These are phyloP conservation scores for Conistra vaccinii DNA, from an alignment of 2,888 invertebrate species.

Conservation along the genomic window DNA sequence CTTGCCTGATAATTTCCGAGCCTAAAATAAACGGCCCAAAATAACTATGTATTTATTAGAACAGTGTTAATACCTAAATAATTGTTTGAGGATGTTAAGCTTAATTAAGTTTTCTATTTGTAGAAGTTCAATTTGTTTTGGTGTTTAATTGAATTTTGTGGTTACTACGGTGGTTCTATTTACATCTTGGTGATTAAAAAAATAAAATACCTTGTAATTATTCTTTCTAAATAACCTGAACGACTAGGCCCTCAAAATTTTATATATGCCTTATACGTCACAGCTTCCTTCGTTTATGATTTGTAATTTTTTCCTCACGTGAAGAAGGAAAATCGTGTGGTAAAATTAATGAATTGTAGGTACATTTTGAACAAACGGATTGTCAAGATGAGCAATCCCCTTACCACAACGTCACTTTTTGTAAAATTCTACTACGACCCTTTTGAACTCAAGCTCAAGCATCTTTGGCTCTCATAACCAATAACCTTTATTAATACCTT, in stretches of 20 bases:
- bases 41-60: slow-evolving; percentile 7
- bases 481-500: too few species aligned
- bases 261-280: neutral
- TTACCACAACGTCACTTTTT: neutral
- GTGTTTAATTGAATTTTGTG: neutral
- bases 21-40: slow-evolving; percentile 13
- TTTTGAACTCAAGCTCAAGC: neutral
- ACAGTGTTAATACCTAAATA: slow-evolving; percentile 6
- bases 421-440: neutral
- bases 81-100: neutral
- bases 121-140: neutral
- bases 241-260: neutral
- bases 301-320: neutral
- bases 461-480: too few species aligned
- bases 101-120: neutral
- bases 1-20: neutral
- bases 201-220: too few species aligned
- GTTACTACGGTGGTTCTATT: neutral
- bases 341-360: too few species aligned
- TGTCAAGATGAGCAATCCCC: neutral
- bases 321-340: too few species aligned
- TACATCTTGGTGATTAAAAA: neutral
- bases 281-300: neutral
- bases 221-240: too few species aligned
- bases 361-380: neutral